A percentile compares a stretch with the other conserved stretches of the same genome.
Conservation (phyloP, 2,888 invertebrate species). For the Heteropelma amictum region DNA sequence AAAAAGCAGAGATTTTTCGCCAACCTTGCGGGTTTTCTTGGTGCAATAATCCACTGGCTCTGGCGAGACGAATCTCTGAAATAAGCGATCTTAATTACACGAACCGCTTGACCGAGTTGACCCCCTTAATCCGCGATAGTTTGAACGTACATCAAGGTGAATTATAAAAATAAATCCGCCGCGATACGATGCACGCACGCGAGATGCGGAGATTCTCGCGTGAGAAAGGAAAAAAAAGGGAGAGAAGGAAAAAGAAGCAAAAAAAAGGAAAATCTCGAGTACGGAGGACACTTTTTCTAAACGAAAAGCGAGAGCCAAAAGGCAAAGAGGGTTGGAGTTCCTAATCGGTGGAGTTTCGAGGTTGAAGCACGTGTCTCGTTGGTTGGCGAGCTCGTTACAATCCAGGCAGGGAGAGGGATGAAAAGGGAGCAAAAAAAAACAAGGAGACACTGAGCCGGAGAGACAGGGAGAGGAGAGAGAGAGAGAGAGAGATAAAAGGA, state of each 20-base stretch:
- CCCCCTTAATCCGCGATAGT: no score
- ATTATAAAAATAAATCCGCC: no score
- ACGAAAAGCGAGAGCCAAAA: slow-evolving; percentile 13
- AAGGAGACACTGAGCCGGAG: not conserved
- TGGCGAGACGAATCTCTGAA: no score
- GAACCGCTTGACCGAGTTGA: no score
- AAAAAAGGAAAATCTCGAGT: slow-evolving; percentile 7
- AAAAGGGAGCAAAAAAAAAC: not conserved
- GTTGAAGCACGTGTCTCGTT: slow-evolving; percentile 30
- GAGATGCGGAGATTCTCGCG: no score
- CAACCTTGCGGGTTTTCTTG: no score
- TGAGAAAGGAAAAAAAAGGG: not conserved
- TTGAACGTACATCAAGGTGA: no score
- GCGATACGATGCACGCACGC: no score
- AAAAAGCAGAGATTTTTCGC: no score
- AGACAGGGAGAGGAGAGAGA: slow-evolving; percentile 3
- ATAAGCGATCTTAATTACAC: no score
- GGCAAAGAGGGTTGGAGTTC: slow-evolving; percentile 16
- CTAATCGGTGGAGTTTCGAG: slow-evolving; percentile 44
- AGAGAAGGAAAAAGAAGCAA: not conserved
- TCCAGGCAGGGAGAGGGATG: not conserved
- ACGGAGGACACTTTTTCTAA: slow-evolving; percentile 23
- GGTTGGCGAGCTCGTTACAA: slow-evolving; percentile 41
- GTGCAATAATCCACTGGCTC: no score
- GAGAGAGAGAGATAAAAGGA: not conserved